A percentile compares a stretch with the other conserved stretches of the same genome.
Conservation (phyloP, 1,140 invertebrate genomes). For the Cylas formicarius region DNA sequence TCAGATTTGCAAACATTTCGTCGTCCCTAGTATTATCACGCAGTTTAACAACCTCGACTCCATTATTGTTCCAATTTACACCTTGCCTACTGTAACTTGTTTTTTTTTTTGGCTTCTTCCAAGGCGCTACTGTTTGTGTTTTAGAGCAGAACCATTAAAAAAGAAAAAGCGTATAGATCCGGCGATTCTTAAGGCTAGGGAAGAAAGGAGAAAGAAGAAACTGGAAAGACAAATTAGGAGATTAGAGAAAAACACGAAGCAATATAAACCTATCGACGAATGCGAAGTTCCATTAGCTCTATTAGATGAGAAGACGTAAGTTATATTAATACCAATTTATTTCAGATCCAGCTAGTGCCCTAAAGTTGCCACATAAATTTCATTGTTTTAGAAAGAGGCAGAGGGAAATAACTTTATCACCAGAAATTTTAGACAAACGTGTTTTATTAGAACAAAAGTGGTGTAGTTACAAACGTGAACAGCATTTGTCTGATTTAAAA, state of each 20-base stretch:
- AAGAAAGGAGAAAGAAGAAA: slow-evolving; percentile 71
- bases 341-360: not conserved
- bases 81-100: slow-evolving; percentile 23
- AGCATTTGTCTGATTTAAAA: slow-evolving; percentile 56
- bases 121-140: slow-evolving; percentile 10
- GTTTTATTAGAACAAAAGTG: slow-evolving; percentile 63
- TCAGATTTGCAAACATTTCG: too few species aligned
- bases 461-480: slow-evolving; percentile 57
- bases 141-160: slow-evolving; percentile 74
- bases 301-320: slow-evolving; percentile 47
- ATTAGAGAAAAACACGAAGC: slow-evolving; percentile 65
- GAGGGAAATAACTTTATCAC: slow-evolving; percentile 44
- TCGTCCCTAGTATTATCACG: too few species aligned
- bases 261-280: slow-evolving; percentile 79
- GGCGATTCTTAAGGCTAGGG: slow-evolving; percentile 62
- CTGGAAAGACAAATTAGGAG: slow-evolving; percentile 75
- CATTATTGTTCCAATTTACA: slow-evolving; percentile 17
- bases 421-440: slow-evolving; percentile 48
- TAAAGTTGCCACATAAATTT: not conserved
- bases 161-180: slow-evolving; percentile 85
- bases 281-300: slow-evolving; percentile 61
- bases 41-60: too few species aligned
- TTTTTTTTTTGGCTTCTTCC: not conserved
- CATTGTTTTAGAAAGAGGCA: slow-evolving; percentile 46
- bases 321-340: slow-evolving; percentile 36